These are phyloP conservation scores for Chionomys nivalis DNA, from an alignment of 2,113 vertebrate species.

Conservation along the genomic window DNA sequence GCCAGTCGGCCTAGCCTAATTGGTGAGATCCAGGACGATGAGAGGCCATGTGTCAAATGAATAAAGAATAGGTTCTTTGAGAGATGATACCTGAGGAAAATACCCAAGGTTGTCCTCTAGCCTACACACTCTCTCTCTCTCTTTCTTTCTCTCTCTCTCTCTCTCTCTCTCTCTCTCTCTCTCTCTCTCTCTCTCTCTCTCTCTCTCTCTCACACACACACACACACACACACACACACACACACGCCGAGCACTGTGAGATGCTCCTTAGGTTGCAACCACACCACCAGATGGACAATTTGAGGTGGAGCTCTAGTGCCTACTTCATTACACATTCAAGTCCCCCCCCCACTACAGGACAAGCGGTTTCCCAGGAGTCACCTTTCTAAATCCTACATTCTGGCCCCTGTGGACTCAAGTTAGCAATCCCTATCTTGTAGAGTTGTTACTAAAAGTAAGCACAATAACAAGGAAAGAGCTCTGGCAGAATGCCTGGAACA, in stretches of 20 bases:
- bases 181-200: too few relatives aligned
- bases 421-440: slow-evolving; percentile 37
- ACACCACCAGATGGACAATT: neutral
- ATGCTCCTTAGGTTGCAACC: neutral
- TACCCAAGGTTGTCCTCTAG: too few relatives aligned
- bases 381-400: slow-evolving; percentile 14
- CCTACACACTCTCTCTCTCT: too few relatives aligned
- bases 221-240: too few relatives aligned
- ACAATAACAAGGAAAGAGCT: slow-evolving; percentile 25
- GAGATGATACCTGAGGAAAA: too few relatives aligned
- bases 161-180: too few relatives aligned
- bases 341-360: neutral
- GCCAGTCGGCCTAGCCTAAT: too few relatives aligned
- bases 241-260: neutral
- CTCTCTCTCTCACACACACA: too few relatives aligned
- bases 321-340: neutral
- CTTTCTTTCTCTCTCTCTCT: too few relatives aligned
- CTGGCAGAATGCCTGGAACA: slow-evolving; percentile 45
- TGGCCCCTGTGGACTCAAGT: slow-evolving; percentile 27
- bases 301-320: neutral
- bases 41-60: too few relatives aligned
- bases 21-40: too few relatives aligned
- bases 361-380: slow-evolving; percentile 30
- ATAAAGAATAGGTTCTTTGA: too few relatives aligned
- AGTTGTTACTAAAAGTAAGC: slow-evolving; percentile 52